Evolutionary conservation across 2,797 vertebrate species (phyloP).

Genomic region (Protosalanx chinensis): DNA sequence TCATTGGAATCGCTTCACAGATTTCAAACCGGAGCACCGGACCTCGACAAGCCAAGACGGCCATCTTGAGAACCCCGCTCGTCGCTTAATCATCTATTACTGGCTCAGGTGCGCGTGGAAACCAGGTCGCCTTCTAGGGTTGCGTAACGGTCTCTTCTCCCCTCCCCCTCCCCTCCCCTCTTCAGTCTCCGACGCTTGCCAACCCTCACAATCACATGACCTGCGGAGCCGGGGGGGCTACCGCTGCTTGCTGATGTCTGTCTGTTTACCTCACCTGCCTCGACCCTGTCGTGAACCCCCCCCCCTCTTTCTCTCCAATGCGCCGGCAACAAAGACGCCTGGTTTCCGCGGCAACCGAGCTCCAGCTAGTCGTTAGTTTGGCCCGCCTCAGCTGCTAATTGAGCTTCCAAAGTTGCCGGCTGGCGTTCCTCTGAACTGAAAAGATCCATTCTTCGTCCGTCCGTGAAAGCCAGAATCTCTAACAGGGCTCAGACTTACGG

Average conservation of each 20-base stretch:
- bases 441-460: background rate
- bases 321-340: slow-evolving; percentile 51
- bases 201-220: slow-evolving; percentile 25
- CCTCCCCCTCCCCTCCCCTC: no score
- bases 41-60: slow-evolving; percentile 1
- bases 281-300: slow-evolving; percentile 24
- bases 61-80: slow-evolving; percentile 5
- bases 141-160: background rate
- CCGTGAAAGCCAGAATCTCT: background rate
- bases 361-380: slow-evolving; percentile 33
- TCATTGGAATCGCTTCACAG: background rate
- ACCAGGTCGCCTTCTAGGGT: background rate
- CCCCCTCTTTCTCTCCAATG: background rate
- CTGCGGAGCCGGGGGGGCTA: slow-evolving; percentile 36
- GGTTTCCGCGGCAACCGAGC: slow-evolving; percentile 19
- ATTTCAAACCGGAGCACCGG: slow-evolving; percentile 27
- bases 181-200: background rate
- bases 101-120: slow-evolving; percentile 19
- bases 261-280: slow-evolving; percentile 54
- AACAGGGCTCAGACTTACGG: background rate
- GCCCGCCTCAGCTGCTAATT: slow-evolving; percentile 17
- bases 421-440: background rate
- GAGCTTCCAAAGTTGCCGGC: background rate
- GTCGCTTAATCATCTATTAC: slow-evolving; percentile 5
- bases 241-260: slow-evolving; percentile 9